Conservation (phyloP, 2,113 vertebrate species). For the Amblyopsis rosae region DNA sequence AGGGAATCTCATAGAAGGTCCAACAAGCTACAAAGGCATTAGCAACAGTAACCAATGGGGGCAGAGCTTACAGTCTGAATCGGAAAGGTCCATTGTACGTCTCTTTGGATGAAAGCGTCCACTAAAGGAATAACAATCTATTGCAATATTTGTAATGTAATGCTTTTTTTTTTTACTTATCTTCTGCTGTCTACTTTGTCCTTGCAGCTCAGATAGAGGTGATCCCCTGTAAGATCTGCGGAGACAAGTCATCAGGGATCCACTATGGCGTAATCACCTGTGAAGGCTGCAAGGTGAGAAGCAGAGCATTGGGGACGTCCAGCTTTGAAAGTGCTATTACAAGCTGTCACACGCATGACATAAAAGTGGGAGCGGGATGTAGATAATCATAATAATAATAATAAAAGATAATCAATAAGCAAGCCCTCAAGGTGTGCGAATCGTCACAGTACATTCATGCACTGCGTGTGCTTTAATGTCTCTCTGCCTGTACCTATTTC, state of each 20-base stretch:
- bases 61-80: too few species aligned
- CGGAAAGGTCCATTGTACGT: too few species aligned
- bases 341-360: too few species aligned
- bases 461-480: background rate
- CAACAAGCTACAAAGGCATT: too few species aligned
- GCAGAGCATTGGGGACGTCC: constrained; percentile 8
- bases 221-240: constrained; percentile 94
- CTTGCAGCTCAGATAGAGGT: constrained; percentile 90
- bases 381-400: too few species aligned
- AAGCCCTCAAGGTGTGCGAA: background rate
- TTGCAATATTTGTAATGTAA: background rate
- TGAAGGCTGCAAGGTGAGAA: constrained; percentile 80
- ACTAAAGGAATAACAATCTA: background rate
- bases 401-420: too few species aligned
- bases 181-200: constrained; percentile 19
- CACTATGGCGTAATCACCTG: constrained; percentile 92
- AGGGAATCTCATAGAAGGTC: too few species aligned
- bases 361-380: too few species aligned
- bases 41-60: too few species aligned
- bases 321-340: too few species aligned
- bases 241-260: constrained; percentile 93
- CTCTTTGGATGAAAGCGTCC: too few species aligned
- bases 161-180: constrained; percentile 11
- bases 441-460: too few species aligned
- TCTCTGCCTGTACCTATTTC: background rate